Evolutionary conservation across 2,888 invertebrate genomes (phyloP), one percentile per base, ranked within the genome.

Genomic region (Melinaea marsaeus): DNA sequence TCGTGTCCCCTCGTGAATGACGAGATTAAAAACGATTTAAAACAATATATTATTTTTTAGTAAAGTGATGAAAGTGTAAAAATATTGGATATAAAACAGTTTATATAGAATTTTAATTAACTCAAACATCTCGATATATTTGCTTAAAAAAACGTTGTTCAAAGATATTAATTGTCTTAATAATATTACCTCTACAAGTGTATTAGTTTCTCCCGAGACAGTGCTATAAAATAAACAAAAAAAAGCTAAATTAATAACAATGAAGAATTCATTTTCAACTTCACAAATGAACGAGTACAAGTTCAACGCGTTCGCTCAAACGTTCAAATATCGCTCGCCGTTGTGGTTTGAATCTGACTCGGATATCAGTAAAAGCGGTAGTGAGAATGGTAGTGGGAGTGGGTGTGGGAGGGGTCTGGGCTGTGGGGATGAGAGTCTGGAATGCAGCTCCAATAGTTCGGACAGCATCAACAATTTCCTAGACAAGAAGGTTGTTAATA

Each of bases 271-370:
- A 5, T 70, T 67, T 65, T 70, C 69, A 13, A 67, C 67, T 4
- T 66, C 69, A 9, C 63, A 65, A 65, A 74, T 74, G 73, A 71
- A 60, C 58, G 76, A 86, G 58, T 77, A 76, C 4, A 78, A 80
- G 35, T 78, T 84, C 51, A 87, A 83, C 60, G 81, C 84, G 62
- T 81, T 87, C 42, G 89, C 89, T 2, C 88, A 91, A 62, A 90
- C 86, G 62, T 89, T 91, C 65, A 89, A 91, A 67, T 91, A 91
- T 62, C 83, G 89, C 1, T 91, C 91, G 3, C 91, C 91, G 7
- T 65, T 91, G 42, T 91, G 91, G 91, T 88, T 91, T 35, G 90
- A 91, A 63, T 90, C 91, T 0, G 91, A 91, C 61, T 86, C 91
- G 0, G 89, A 87, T 35, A 69, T 81, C 42, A 86, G 85, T 66